Base-by-base conservation (phyloP, 2,797 vertebrate species). In the Peromyscus nudipes region DNA sequence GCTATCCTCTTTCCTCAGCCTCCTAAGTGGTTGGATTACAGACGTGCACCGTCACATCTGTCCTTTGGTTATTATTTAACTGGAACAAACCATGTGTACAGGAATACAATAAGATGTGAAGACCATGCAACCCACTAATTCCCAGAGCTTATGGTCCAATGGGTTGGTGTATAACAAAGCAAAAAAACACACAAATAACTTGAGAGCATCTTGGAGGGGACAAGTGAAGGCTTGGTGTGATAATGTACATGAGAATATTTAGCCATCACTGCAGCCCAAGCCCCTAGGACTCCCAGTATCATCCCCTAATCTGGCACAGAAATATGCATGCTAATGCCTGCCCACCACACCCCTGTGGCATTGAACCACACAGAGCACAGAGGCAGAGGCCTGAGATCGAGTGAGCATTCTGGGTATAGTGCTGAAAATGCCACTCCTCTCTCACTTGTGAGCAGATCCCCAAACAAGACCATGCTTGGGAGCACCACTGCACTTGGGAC, bases 331-430 rank as follows among this genome's bases (percentile, higher is more conserved):
- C 67, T 37, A 55, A 69, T 40, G 16, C 14, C 14, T 55, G n/a
- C 49, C 85, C 1, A 0, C 14, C 16, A 43, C 2, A 9, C 21
- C n/a, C 6, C 34, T 27, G 55, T 0, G 55, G 12, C 4, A 0
- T 0, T 0, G 29, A 6, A 40, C 4, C 2, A 0, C 0, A 19
- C 13, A 4, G 23, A n/a, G 9, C 37, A 29, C 19, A 67, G 82
- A 65, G 31, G 34, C 19, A 73, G 82, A 65, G 31, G 37, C 6
- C 52, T 64, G 1, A 1, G 64, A 13, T 4, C 1, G 23, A 25
- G 16, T 27, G n/a, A 77, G 12, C 1, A 31, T 23, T 46, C 76
- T 14, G 64, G 23, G 16, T 5, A 8, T 0, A 3, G 29, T 43
- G 29, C 65, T 60, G 62, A 17, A 29, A 37, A 25, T 0, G 0